phyloP scores from a whole-genome alignment of 2,113 vertebrate species.

The Hemibagrus wyckioides region DNA sequence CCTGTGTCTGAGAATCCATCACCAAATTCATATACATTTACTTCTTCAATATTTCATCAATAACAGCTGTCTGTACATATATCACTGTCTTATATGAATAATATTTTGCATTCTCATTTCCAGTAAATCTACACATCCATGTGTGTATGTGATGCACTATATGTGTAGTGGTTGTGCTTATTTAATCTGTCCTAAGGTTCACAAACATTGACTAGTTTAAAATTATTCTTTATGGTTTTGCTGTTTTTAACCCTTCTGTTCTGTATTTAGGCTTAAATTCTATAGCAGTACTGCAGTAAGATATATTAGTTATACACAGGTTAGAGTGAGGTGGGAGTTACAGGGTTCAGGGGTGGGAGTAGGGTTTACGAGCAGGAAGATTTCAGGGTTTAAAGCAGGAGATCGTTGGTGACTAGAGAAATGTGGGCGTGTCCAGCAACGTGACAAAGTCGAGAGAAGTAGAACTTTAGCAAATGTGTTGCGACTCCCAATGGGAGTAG shows the following conservation, averaged over 20 bases:
- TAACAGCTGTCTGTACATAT: constrained; percentile 1
- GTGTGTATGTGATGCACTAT: constrained; percentile 20
- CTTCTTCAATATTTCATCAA: neutral
- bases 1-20: neutral
- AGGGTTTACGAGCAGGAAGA: neutral
- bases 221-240: constrained; percentile 47
- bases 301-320: too few relatives aligned
- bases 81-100: neutral
- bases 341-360: neutral
- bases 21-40: neutral
- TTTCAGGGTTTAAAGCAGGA: neutral
- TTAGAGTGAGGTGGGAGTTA: neutral
- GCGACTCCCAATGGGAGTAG: too few relatives aligned
- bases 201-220: constrained; percentile 17
- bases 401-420: neutral
- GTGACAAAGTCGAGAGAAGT: too few relatives aligned
- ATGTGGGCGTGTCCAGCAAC: too few relatives aligned
- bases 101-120: constrained; percentile 13
- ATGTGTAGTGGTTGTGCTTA: constrained; percentile 13
- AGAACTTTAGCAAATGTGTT: too few relatives aligned
- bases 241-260: constrained; percentile 40
- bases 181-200: constrained; percentile 1
- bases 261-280: neutral
- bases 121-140: constrained; percentile 19
- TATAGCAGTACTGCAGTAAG: neutral